A percentile compares a stretch with the other conserved stretches of the same genome.
phyloP scores from a whole-genome alignment of 2,113 vertebrate genomes.

The Bubo scandiacus region DNA sequence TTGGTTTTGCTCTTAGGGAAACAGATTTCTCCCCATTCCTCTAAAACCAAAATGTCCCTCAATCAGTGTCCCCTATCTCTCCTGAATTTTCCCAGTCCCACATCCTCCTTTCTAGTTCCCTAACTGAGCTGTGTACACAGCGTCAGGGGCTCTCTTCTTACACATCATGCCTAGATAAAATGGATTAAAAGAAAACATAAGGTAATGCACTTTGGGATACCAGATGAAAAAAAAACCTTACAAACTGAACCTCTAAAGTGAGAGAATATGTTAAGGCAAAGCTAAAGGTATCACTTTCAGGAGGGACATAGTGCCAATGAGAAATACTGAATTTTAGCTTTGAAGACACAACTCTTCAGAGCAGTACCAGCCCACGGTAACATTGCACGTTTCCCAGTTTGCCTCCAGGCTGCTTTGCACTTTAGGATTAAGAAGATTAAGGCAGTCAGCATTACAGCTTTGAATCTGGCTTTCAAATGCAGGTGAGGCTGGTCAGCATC shows the following conservation, averaged over 20 bases:
- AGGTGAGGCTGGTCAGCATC: background rate
- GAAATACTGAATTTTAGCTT: background rate
- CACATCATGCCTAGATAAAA: background rate
- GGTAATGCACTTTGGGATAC: background rate
- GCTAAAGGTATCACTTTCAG: background rate
- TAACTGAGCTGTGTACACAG: accelerated
- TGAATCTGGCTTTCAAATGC: background rate
- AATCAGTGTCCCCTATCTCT: background rate
- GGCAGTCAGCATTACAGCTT: background rate
- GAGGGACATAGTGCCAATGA: background rate
- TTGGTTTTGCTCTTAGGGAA: background rate
- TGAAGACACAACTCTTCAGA: background rate
- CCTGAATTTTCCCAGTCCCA: background rate
- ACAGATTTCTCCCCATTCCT: background rate
- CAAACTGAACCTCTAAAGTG: background rate
- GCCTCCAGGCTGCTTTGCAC: background rate
- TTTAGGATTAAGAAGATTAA: background rate
- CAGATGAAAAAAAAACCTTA: background rate
- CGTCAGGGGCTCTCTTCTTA: background rate
- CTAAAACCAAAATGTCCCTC: background rate
- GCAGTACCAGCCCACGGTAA: background rate
- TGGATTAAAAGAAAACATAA: background rate
- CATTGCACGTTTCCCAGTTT: background rate
- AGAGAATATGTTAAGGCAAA: background rate
- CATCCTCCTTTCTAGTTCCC: background rate